Evolutionary conservation across 2,113 vertebrate genomes (phyloP).

Genomic region (Hemicordylus capensis): DNA sequence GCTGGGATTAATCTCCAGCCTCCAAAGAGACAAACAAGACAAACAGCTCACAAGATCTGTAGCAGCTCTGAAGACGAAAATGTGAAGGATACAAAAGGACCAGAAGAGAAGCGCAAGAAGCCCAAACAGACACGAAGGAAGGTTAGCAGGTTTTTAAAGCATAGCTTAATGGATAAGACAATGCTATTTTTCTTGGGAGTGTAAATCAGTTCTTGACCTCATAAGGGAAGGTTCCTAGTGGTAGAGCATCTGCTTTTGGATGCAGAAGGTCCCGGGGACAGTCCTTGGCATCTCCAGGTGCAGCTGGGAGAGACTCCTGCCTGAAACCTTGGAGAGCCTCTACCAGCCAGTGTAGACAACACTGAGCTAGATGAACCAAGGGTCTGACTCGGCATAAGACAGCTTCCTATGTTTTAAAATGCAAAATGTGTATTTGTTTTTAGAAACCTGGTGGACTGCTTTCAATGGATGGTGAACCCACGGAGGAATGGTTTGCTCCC

Average conservation of each 20-base stretch:
- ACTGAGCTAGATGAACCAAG: too few relatives aligned
- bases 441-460: conserved; percentile 86
- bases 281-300: too few relatives aligned
- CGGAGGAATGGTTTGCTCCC: conserved; percentile 91
- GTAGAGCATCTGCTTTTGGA: too few relatives aligned
- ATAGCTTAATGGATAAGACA: neutral
- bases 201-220: too few relatives aligned
- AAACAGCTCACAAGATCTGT: conserved; percentile 80
- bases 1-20: conserved; percentile 98
- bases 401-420: neutral
- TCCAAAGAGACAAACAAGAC: conserved; percentile 90
- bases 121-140: conserved; percentile 89
- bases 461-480: conserved; percentile 85
- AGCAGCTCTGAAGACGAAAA: conserved; percentile 96
- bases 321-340: too few relatives aligned
- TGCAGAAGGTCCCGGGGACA: too few relatives aligned
- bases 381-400: too few relatives aligned
- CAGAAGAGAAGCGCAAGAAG: conserved; percentile 83
- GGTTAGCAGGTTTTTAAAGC: conserved; percentile 61
- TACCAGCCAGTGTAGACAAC: too few relatives aligned
- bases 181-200: neutral
- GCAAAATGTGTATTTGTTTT: conserved; percentile 17
- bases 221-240: too few relatives aligned
- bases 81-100: conserved; percentile 74
- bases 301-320: too few relatives aligned